Evolutionary conservation across 2,113 vertebrate genomes (phyloP), one percentile per base, ranked within the genome.

Genomic region (Chlamydotis undulata): DNA sequence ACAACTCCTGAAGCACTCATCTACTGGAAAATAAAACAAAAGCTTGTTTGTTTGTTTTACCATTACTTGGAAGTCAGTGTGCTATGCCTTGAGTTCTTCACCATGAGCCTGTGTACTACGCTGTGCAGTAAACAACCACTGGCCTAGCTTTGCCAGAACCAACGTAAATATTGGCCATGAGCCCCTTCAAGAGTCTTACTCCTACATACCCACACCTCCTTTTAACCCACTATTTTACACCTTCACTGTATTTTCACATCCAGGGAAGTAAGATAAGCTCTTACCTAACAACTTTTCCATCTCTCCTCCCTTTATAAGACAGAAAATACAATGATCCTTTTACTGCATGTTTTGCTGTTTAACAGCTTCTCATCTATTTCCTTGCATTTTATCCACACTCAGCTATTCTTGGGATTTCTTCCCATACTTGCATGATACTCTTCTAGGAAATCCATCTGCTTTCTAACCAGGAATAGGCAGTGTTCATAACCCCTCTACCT

Each of bases 91-190:
- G 3, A 65, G 19, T 4, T 65, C 59, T 57, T 77, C 12, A 39
- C 19, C 33, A 50, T 0, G 0, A 61, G 4, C 17, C 19, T 16
- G 5, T 1, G 6, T 19, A 56, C 19, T n/a, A 18, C 64, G 6
- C 3, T 49, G 28, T 14, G 14, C 1, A 56, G 39, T 11, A 57
- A 53, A 15, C 33, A 84, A 35, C 6, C 8, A 25, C 4, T 9
- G 5, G 35, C 12, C 12, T 69, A 63, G 19, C 14, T 79, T 56
- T 64, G 75, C 31, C 12, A 79, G 23, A 90, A 53, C 19, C 17
- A 52, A 47, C 4, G 4, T 15, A 76, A 90, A 47, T 33, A 68
- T 0, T 29, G 16, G 25, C 31, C 52, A 59, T 4, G 3, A 79
- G 6, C 3, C 19, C 23, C 8, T n/a, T 59, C 28, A 47, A 17